Evolutionary conservation across 1,140 invertebrate species (phyloP).

Genomic region (Watersipora subatra): DNA sequence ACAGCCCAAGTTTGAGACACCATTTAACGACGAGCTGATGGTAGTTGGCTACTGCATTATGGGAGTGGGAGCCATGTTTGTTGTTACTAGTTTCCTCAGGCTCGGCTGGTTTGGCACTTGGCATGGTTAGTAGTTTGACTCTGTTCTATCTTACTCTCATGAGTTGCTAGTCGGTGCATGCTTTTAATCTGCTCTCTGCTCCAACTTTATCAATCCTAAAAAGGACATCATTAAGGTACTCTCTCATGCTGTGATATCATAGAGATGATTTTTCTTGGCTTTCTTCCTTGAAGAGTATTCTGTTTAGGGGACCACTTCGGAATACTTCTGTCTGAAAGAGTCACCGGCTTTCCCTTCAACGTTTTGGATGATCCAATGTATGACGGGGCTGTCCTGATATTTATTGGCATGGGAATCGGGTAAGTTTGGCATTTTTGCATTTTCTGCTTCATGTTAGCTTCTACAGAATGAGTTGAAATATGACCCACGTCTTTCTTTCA

Average conservation of each 20-base stretch:
- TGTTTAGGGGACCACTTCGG: slow-evolving; percentile 29
- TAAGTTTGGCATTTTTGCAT: too few relatives aligned
- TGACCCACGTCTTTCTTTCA: too few relatives aligned
- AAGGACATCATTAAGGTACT: too few relatives aligned
- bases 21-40: neutral
- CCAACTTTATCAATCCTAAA: too few relatives aligned
- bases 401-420: slow-evolving; percentile 13
- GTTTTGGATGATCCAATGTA: slow-evolving; percentile 26
- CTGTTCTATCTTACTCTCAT: too few relatives aligned
- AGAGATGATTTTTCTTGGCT: too few relatives aligned
- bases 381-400: slow-evolving; percentile 16
- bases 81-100: neutral
- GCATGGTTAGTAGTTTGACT: neutral
- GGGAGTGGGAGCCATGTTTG: neutral
- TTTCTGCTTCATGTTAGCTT: too few relatives aligned
- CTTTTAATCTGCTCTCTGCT: too few relatives aligned
- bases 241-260: too few relatives aligned
- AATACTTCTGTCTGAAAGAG: slow-evolving; percentile 20
- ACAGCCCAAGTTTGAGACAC: neutral
- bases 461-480: too few relatives aligned
- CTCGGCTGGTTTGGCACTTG: neutral
- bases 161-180: too few relatives aligned
- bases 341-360: slow-evolving; percentile 23
- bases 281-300: too few relatives aligned
- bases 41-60: neutral